Conservation (phyloP, 2,888 invertebrate species). For the Agrochola lota region DNA sequence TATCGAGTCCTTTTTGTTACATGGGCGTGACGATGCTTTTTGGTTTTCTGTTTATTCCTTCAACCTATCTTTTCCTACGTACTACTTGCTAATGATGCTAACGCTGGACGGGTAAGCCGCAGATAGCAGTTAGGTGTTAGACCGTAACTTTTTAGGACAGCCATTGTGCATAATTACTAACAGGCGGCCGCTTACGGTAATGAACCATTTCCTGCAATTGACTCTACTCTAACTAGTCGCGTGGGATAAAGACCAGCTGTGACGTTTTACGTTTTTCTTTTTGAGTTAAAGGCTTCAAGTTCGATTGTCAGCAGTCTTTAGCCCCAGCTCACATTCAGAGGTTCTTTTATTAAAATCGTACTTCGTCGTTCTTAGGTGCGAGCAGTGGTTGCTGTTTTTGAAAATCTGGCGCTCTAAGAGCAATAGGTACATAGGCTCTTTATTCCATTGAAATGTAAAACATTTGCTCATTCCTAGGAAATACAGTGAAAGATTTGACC, state of each 20-base stretch:
- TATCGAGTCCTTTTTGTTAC: not conserved
- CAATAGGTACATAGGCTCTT: not conserved
- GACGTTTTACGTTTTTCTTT: conserved; percentile 17
- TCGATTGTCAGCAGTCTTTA: conserved; percentile 3
- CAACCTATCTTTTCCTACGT: conserved; percentile 9
- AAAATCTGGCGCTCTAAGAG: not conserved
- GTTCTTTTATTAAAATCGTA: not conserved
- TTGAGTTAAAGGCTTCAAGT: conserved; percentile 1
- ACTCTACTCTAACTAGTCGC: conserved; percentile 34
- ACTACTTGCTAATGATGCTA: conserved; percentile 42
- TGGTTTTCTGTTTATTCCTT: conserved; percentile 15
- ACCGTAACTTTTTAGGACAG: conserved; percentile 48
- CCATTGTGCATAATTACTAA: conserved; percentile 56
- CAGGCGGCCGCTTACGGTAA: conserved; percentile 50
- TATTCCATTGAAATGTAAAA: conserved; percentile 33
- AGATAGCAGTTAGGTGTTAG: conserved; percentile 45
- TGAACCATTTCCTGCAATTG: conserved; percentile 54
- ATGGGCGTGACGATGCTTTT: conserved; percentile 4
- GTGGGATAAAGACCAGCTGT: conserved; percentile 12
- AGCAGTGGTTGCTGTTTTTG: not conserved
- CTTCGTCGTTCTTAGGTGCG: not conserved
- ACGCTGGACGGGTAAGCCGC: conserved; percentile 36
- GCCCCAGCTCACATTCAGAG: not conserved
- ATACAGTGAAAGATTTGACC: conserved; percentile 52
- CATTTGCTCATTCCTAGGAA: conserved; percentile 28